Evolutionary conservation across 1,140 invertebrate species (phyloP), one percentile per base, ranked within the genome.

Genomic region (Lutraria rhynchaena): DNA sequence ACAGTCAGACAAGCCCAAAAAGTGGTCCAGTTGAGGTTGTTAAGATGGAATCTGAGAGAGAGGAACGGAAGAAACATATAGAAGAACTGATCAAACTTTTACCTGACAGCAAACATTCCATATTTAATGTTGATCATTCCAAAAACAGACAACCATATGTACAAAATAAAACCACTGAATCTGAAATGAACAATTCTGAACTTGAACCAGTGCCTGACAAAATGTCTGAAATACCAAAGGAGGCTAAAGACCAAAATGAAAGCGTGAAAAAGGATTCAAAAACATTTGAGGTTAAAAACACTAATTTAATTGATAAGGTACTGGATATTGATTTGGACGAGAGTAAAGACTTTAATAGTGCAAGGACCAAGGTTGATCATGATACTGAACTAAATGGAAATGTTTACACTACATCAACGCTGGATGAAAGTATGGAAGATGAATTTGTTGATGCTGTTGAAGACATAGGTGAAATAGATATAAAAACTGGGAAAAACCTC

Each of bases 41-140:
- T 0, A 75, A 76, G 41, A 55, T 46, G 17, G 29, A 75, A 7
- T 22, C 58, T 13, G 55, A 35, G 7, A 81, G 57, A 49, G 85
- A 83, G 22, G 60, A 57, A 11, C n/a, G 76, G 3, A 85, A 67
- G 49, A 63, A 57, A n/a, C 76, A 46, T 17, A 83, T 85, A 46
- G 77, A 83, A 65, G 63, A 78, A n/a, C 61, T 87, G 78, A 87
- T 87, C 17, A 57, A 37, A 24, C 60, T 55, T 22, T 35, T 78
- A 17, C 61, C 60, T 29, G 83, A 82, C 17, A 85, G 70, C 55
- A 60, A 70, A 46, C 76, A 80, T 70, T 86, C 85, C 11, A 82
- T 84, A 35, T 84, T 84, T 58, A 80, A 41, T 33, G 51, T 55
- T 4, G 58, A 75, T 9, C 58, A 60, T 61, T 44, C 55, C 24